Evolutionary conservation across 2,888 invertebrate genomes (phyloP), one percentile per base, ranked within the genome.

Genomic region (Parnassius smintheus): DNA sequence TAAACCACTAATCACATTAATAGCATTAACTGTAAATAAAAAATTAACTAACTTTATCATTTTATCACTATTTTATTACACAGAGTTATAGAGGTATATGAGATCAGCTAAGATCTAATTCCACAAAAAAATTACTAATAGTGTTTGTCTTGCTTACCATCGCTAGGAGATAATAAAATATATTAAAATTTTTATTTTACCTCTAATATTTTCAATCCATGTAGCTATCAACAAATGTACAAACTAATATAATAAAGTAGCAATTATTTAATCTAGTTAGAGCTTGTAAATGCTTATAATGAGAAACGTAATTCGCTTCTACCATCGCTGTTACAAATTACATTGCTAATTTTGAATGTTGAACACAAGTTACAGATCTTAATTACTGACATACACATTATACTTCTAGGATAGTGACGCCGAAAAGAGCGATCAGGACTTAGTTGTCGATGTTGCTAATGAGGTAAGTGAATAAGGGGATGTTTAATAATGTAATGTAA

Each of bases 351-450:
- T 22, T 53, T 44, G 22, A 49, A 22, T 50, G 35, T 18, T 35
- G 45, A 22, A 35, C 48, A 18, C 49, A 35, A 13, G 49, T 13
- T 8, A 13, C 11, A n/a, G 41, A 44, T 48, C 8, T 41, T 45
- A 35, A n/a, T 65, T 42, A 61, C 65, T 64, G 66, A 66, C 67
- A 59, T 66, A 46, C 56, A 48, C 48, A 58, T 63, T 51, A 61
- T 62, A 63, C 65, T 86, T 88, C 72, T 81, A 97, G 96, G 97
- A 98, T 80, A 97, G 97, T 89, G 98, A 98, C 86, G 98, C 97
- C 62, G 98, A 98, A 86, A 98, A 98, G 92, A 98, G 97, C 89
- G 98, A 98, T 91, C 98, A 98, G 91, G 98, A 98, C 90, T 94
- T 98, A 82, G 98, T 98, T 80, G 95, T 95, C 74, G 99, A 99